phyloP scores from a whole-genome alignment of 2,888 invertebrate genomes.

The Hypercompe scribonia region DNA sequence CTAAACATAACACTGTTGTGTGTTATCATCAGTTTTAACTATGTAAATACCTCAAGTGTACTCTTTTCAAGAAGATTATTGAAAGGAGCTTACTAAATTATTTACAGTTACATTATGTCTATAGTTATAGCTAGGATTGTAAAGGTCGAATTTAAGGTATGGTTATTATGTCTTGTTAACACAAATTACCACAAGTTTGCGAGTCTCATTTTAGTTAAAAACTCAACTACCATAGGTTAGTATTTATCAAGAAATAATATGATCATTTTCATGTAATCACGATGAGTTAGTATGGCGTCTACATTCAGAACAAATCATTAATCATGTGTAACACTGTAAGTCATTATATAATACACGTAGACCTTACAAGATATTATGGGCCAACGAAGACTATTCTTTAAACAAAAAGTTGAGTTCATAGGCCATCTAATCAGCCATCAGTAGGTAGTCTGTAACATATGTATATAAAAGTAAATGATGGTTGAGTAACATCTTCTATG shows the following conservation, averaged over 20 bases:
- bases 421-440: slow-evolving; percentile 64
- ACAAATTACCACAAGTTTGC: too few relatives aligned
- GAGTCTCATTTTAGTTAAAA: neutral
- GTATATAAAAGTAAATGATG: slow-evolving; percentile 9
- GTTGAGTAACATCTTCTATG: neutral
- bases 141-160: neutral
- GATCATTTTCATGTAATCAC: neutral
- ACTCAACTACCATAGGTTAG: neutral
- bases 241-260: neutral
- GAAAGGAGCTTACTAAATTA: neutral
- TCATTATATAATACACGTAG: slow-evolving; percentile 46
- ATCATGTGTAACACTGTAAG: slow-evolving; percentile 51
- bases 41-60: neutral
- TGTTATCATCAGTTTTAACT: neutral
- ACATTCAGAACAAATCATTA: slow-evolving; percentile 44
- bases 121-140: neutral
- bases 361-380: slow-evolving; percentile 36
- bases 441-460: slow-evolving; percentile 47
- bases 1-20: neutral
- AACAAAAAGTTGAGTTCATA: slow-evolving; percentile 65
- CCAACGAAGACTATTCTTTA: slow-evolving; percentile 29
- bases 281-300: slow-evolving; percentile 19
- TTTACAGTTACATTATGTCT: too few relatives aligned
- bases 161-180: too few relatives aligned
- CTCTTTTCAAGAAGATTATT: too few relatives aligned